Conservation (phyloP, 2,113 vertebrate genomes). For the Calidris pygmaea region DNA sequence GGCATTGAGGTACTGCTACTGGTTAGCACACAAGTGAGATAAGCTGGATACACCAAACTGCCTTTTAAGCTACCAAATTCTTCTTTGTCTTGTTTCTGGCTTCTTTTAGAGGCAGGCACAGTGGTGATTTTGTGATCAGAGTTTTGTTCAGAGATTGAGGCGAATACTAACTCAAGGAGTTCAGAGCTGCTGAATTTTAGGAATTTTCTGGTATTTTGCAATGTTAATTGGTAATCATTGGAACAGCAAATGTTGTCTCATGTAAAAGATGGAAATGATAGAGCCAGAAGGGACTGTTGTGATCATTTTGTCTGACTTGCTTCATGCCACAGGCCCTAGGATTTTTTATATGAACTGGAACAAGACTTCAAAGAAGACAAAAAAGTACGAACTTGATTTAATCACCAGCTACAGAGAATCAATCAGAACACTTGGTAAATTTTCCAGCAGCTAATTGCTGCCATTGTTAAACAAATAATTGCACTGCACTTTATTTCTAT, state of each 20-base stretch:
- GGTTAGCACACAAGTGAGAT: background rate
- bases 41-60: background rate
- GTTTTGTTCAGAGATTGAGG: background rate
- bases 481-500: background rate
- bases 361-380: constrained; percentile 21
- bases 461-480: constrained; percentile 35
- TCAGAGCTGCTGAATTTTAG: background rate
- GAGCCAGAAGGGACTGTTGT: background rate
- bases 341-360: constrained; percentile 8
- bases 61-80: background rate
- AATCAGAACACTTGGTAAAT: background rate
- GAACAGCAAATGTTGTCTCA: background rate
- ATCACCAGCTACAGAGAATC: background rate
- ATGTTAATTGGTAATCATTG: constrained; percentile 5
- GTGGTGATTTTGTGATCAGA: background rate
- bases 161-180: background rate
- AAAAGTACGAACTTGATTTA: constrained; percentile 17
- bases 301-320: background rate
- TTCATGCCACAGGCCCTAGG: background rate
- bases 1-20: background rate
- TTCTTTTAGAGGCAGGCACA: background rate
- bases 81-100: background rate
- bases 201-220: background rate
- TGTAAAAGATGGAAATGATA: background rate
- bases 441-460: constrained; percentile 41